Conservation (phyloP, 2,113 vertebrate genomes). For the Spizaetus ornatus region DNA sequence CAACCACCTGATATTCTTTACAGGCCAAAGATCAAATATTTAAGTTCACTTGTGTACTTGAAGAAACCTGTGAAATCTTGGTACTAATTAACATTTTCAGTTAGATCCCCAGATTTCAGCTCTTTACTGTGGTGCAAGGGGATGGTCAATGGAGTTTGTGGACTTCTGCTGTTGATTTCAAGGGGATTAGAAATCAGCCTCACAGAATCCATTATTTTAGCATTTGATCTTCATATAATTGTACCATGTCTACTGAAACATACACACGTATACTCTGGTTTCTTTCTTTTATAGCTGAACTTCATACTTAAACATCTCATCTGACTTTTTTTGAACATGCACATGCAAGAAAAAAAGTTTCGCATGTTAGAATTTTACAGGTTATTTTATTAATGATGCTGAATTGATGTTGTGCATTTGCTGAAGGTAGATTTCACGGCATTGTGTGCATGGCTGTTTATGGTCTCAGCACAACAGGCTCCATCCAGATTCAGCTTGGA, state of each 20-base stretch:
- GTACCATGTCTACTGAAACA: not conserved
- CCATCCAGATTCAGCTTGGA: not conserved
- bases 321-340: not conserved
- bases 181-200: not conserved
- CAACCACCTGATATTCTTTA: not conserved
- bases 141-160: not conserved
- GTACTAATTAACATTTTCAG: not conserved
- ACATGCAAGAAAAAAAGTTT: not conserved
- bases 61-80: not conserved
- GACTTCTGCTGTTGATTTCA: not conserved
- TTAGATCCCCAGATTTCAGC: not conserved
- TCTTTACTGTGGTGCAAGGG: not conserved
- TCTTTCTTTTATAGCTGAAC: not conserved
- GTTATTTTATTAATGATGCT: not conserved
- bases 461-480: not conserved
- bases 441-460: not conserved
- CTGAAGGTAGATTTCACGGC: not conserved
- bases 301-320: not conserved
- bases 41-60: not conserved
- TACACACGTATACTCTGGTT: rapidly evolving
- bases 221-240: not conserved
- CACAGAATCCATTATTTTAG: not conserved
- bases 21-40: not conserved
- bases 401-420: not conserved
- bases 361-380: not conserved